Base-by-base conservation (phyloP, 2,888 invertebrate genomes). In the Lepidocyrtoides sp. region DNA sequence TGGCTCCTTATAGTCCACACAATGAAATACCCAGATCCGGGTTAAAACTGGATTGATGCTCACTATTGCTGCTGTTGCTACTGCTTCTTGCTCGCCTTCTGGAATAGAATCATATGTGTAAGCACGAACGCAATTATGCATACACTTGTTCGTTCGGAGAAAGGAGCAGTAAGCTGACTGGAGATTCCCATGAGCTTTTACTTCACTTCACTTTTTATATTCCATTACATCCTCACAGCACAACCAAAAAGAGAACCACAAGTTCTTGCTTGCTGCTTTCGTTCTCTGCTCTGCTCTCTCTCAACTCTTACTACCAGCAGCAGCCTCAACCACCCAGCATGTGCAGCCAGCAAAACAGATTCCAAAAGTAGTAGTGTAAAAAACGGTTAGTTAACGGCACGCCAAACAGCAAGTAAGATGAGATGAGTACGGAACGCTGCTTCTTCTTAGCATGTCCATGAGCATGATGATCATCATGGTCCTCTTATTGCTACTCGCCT, bases 151-250 rank as follows among this genome's bases (percentile, higher is more conserved):
- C 32, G 20, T 81, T 81, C 57, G 57, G 79, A 81, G 36, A 81
- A 81, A 57, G 36, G 77, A 79, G 72, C 12, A n/a, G 77, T 81
- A 57, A 81, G 79, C 79, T 81, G 79, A 48, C 41, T 29, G 54
- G 44, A 75, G 85, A 85, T 41, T 85, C 85, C 85, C 85, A 72
- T 85, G 79, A 81, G 79, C 79, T 81, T 81, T 81, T 81, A 81
- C 77, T 79, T 79, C 44, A 72, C 69, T 66, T 75, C 79, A 79
- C 36, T 81, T 81, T 75, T 48, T 48, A 48, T 26, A 75, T 75
- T 81, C 17, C 79, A 81, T 81, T 81, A 57, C 57, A 81, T 20
- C n/a, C 20, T 29, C 72, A 72, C 72, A 72, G 8, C 12, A 26
- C 7, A 44, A 72, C 72, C 72, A 17, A 66, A 32, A 32, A 32